Evolutionary conservation across 2,113 vertebrate genomes (phyloP), one percentile per base, ranked within the genome.

Genomic region (Hippolais icterina): DNA sequence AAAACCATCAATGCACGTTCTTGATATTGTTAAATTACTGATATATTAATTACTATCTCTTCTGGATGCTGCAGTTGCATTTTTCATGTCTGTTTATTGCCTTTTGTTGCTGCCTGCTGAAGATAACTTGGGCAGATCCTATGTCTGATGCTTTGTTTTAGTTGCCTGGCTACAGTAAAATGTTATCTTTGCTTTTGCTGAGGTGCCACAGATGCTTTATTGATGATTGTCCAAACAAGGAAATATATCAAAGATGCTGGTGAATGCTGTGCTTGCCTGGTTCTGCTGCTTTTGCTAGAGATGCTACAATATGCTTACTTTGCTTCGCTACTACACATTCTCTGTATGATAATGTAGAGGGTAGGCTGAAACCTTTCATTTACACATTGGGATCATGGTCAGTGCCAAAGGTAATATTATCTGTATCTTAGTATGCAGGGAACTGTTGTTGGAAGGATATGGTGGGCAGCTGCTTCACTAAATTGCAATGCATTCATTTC

Each of bases 151-250:
- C 95, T 97, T 96, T 94, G 76, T 90, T 97, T 96, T 87, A 96
- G 95, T 96, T 92, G 50, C 96, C 84, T 96, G 91, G 96, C 96
- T 94, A 95, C 94, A 96, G 90, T 92, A 91, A 97, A 89, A 83
- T 71, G 71, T 96, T 96, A 77, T 94, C 79, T 90, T 93, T 89
- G 89, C 94, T 72, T 90, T 89, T 87, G 78, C 93, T 94, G 87
- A 94, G 39, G 33, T 96, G 87, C 91, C 90, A 93, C 49, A 47
- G 57, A 89, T 89, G 94, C 94, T 94, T 96, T 96, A 78, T 91
- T 82, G 94, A 91, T 77, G 74, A 89, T 23, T 63, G 89, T 93
- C 94, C 81, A 86, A 90, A 83, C 60, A 94, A 94, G 87, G 71
- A 93, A 77, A 86, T 79, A 63, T 56, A 68, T 69, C 79, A 93